Base-by-base conservation (phyloP, 2,113 vertebrate genomes). In the Spermophilus dauricus region DNA sequence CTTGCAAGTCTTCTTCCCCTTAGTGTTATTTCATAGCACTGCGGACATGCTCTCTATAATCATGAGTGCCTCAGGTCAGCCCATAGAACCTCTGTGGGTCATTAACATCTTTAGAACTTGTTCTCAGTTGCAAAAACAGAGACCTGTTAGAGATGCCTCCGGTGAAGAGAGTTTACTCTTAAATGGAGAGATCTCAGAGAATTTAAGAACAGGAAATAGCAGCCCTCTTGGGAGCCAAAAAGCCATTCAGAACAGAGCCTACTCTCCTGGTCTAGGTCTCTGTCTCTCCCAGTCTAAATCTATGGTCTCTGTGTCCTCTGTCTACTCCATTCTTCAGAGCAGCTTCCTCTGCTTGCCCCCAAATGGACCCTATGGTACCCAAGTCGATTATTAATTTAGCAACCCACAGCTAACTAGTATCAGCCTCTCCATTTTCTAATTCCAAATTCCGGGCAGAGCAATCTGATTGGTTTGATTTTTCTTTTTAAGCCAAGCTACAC, bases 401-500 rank as follows among this genome's bases (percentile, higher is more conserved):
- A 94, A 75, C 58, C 76, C 13, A 34, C 22, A 84, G 56, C 76
- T 73, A 82, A 65, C 61, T 58, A 53, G 72, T 32, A 75, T 67
- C 24, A 39, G 37, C 58, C 34, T 83, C 34, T 76, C 61, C 22
- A 83, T 83, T 89, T 86, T 89, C 86, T 63, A 85, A 86, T 65
- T 72, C 85, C 42, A 51, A 13, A 80, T 80, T 95, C 53, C 69
- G 77, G 39, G 20, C 56, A 18, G 51, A 70, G 6, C 72, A 80
- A 13, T 90, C 87, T 72, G 39, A 84, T 67, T 78, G 65, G 18
- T 17, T 70, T 95, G 65, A 56, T 17, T 45, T 58, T 70, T n/a
- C 87, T 87, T 91, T 91, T 75, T 39, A 96, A 86, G 8, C 58
- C 83, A 86, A 65, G 24, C n/a, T 20, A 5, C 32, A 89, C 34